Base-by-base conservation (phyloP, 1,140 invertebrate genomes). In the Drosophila arizonae region DNA sequence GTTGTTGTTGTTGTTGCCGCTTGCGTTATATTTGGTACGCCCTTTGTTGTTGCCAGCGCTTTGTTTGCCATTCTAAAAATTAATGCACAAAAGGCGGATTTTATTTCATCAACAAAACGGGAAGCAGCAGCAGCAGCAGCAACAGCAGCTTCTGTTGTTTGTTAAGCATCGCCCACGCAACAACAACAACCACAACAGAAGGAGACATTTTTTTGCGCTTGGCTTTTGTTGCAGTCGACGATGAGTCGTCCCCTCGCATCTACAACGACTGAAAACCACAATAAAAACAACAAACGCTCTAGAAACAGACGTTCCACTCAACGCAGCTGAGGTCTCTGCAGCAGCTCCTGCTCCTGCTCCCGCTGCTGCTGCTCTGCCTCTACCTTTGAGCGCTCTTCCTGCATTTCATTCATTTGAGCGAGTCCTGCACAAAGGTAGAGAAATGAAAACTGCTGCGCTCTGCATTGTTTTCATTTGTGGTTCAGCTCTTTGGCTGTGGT, bases 21-120 rank as follows among this genome's bases (percentile, higher is more conserved):
- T 72, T 67, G 71, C 79, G 82, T 87, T 86, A 81, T 76, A 82
- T 87, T 79, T 77, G 79, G 60, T 77, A 87, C 82, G 82, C 82
- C 82, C 82, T 88, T 87, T 87, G 79, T 87, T 87, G 84, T 72
- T 87, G 84, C 79, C 82, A 79, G 76, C 79, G 84, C 82, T 77
- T 87, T 87, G 82, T 87, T 81, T 82, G 79, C n/a, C 64, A 84
- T 88, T 84, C 80, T 81, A 89, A 88, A 84, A 89, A 88, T 88
- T 88, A 88, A 88, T 88, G 85, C 84, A 88, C 84, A 88, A 88
- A 88, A 89, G 84, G 85, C 80, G 84, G 85, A 88, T 89, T 88
- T 88, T 84, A 88, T 87, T 87, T 86, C 82, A 86, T 86, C 82
- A 86, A 86, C 82, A 87, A 86, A 86, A 87, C 82, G 82, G 82